Evolutionary conservation across 2,797 vertebrate genomes (phyloP), one percentile per base, ranked within the genome.

Genomic region (Leptatherina wallacei): DNA sequence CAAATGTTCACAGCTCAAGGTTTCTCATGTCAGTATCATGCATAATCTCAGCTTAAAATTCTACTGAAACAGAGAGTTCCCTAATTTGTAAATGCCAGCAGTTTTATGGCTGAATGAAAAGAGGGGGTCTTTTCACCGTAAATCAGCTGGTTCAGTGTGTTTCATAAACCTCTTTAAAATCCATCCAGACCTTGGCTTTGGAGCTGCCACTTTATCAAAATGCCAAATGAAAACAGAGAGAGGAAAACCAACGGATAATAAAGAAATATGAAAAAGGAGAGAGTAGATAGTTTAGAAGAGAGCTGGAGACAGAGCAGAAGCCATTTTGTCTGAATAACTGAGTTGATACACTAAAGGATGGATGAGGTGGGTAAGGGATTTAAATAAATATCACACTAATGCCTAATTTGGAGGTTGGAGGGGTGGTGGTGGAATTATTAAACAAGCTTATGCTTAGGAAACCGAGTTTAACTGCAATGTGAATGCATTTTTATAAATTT

Each of bases 101-200:
- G 75, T 86, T 86, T 75, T 42, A 49, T 61, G 57, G 59, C 42
- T 61, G 73, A 71, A 35, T 51, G 55, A 42, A 76, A 29, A 14
- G 22, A 1, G 32, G 6, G 38, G 30, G 64, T 44, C 29, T 54
- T 83, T 71, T 24, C 16, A n/a, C 67, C 69, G 69, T 88, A 83
- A 89, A 89, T 88, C 81, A 85, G 64, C 77, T 52, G 65, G 77
- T 67, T 61, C 63, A 69, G 14, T 42, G 81, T 82, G 80, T 38
- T 40, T 69, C 42, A 61, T 70, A 77, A 87, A 86, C 64, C 71
- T 77, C 35, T 44, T 68, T 42, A 61, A 87, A 82, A 82, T 29
- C 82, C 67, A 42, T 80, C 88, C 82, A 79, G 73, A 88, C 67
- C 68, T 84, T 75, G 83, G 82, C 83, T 78, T 76, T 85, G 77